Evolutionary conservation across 1,140 invertebrate genomes (phyloP).

Genomic region (Plodia interpunctella): DNA sequence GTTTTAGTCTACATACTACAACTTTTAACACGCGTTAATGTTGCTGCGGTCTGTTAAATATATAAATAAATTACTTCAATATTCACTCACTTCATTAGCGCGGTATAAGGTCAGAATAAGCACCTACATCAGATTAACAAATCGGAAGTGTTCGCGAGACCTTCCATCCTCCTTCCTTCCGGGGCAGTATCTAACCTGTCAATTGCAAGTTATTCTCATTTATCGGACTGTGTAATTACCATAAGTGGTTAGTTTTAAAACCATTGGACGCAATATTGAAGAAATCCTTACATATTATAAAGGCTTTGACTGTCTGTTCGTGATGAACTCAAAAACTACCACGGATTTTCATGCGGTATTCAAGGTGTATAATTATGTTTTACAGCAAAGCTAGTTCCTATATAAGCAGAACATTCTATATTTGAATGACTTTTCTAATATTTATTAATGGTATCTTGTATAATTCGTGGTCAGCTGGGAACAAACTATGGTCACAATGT

Average conservation of each 20-base stretch:
- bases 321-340: too few relatives aligned
- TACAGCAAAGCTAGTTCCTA: too few relatives aligned
- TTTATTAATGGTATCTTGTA: too few relatives aligned
- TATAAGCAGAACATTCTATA: too few relatives aligned
- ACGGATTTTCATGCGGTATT: too few relatives aligned
- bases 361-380: too few relatives aligned
- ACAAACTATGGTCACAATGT: too few relatives aligned
- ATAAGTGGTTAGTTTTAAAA: neutral
- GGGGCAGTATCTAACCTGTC: conserved; percentile 14
- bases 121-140: conserved; percentile 3
- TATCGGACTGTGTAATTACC: neutral
- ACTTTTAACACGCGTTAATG: neutral
- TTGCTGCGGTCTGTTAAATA: neutral
- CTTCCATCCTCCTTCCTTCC: conserved; percentile 55
- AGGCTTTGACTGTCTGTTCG: too few relatives aligned
- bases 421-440: too few relatives aligned
- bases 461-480: too few relatives aligned
- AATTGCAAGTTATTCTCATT: neutral
- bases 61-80: conserved; percentile 13
- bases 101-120: neutral
- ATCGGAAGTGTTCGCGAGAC: conserved; percentile 58
- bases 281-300: too few relatives aligned
- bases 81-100: conserved; percentile 16
- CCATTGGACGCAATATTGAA: neutral
- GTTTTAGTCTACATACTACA: neutral